Percentiles rank a stretch among this genome's conserved stretches.
These are phyloP conservation scores for Rhamphomyia laevipes DNA, from an alignment of 2,888 invertebrate species.

Conservation along the genomic window DNA sequence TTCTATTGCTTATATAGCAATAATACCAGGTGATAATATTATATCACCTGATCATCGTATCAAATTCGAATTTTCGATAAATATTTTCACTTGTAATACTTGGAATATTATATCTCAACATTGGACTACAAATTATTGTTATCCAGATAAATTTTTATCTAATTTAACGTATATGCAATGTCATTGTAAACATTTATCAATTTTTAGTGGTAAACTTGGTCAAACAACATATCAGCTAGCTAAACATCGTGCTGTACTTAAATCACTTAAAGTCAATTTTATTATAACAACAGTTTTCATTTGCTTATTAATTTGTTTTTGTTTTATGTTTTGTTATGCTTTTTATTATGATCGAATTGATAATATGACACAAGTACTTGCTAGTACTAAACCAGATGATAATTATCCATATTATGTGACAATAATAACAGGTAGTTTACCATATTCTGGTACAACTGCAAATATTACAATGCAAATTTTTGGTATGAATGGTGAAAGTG, in stretches of 20 bases:
- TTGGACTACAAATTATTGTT: slow-evolving; percentile 6
- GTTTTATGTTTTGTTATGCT: not conserved
- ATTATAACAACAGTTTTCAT: not conserved
- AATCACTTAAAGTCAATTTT: not conserved
- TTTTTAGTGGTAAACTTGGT: not conserved
- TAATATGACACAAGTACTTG: not conserved
- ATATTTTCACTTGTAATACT: slow-evolving; percentile 4
- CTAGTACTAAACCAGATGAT: not conserved
- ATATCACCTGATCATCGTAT: not conserved
- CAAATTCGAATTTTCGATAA: slow-evolving; percentile 5
- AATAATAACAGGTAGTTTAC: slow-evolving; percentile 20
- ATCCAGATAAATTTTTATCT: not conserved
- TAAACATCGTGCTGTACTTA: no score
- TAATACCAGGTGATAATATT: not conserved
- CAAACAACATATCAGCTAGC: no score
- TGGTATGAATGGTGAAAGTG: slow-evolving; percentile 8
- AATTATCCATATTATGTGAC: slow-evolving; percentile 13
- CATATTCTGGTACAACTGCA: slow-evolving; percentile 18
- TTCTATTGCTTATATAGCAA: slow-evolving; percentile 1
- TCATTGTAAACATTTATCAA: slow-evolving; percentile 9
- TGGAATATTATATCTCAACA: slow-evolving; percentile 1
- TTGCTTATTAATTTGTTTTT: not conserved
- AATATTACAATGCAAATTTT: slow-evolving; percentile 17
- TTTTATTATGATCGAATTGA: not conserved
- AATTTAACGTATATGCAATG: slow-evolving; percentile 10